Evolutionary conservation across 1,140 invertebrate genomes (phyloP), one percentile per base, ranked within the genome.

Genomic region (Saccostrea echinata): DNA sequence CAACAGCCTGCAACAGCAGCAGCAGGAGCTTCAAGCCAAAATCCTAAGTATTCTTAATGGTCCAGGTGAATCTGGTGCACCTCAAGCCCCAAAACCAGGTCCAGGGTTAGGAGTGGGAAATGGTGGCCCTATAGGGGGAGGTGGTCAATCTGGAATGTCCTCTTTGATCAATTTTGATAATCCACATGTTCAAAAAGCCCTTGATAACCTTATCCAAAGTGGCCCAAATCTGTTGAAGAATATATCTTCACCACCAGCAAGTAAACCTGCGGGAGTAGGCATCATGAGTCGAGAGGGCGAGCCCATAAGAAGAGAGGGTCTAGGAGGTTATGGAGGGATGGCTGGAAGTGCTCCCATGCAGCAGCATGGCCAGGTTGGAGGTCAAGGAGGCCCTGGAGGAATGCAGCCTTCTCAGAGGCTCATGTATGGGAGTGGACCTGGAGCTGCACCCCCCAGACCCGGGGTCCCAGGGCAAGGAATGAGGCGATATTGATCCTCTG

Each of bases 1-100:
- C 18, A 87, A 87, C 21, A 88, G 81, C 68, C 43, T 90, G 52
- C 91, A 91, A 61, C 87, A 93, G 53, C 89, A 93, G 88, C 96
- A 97, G 92, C 96, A 96, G 0, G 97, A 98, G 93, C 93, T 98
- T 8, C 97, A 98, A 91, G 97, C 97, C 90, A 96, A 97, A 90
- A 98, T 98, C 86, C 95, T 98, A 52, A 98, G 96, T 94, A 98
- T 98, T 84, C 90, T 92, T 16, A 90, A 91, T 90, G 89, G 90
- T 18, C 89, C 91, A 55, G 90, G 90, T 24, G 84, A 90, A 68
- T 53, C 82, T 68, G 68, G 61, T n/a, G 52, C n/a, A 16, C 61
- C 84, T 53, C 91, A 90, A n/a, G 92, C 88, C 55, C 33, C 84
- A 11, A 43, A 86, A 53, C 55, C 82, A 53, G 24, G n/a, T 13